Base-by-base conservation (phyloP, 2,113 vertebrate species). In the Strix uralensis region DNA sequence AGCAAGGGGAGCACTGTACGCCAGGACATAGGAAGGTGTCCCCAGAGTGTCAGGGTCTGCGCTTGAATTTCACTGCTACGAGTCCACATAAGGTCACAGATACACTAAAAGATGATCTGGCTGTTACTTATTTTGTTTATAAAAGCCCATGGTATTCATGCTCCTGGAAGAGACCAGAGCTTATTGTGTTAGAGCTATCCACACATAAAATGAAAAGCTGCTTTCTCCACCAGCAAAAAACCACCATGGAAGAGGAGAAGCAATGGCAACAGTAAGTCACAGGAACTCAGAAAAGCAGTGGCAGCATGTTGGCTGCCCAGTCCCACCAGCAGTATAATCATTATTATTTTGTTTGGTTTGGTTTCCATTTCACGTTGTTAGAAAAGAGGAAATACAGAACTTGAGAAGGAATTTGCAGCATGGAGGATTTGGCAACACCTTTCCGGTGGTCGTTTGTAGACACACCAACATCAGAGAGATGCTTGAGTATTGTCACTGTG, bases 351-450 rank as follows among this genome's bases (percentile, higher is more conserved):
- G 36, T 34, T 75, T 77, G 17, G 10, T 27, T 83, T 94, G 4
- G 11, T 57, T 77, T 94, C 55, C 40, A 22, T 18, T 22, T 74
- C 75, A 55, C 26, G 40, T 29, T 67, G 36, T 1, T 9, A 75
- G 13, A 44, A 22, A 89, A 81, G 13, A 71, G 30, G 32, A 91
- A 63, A 89, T 34, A 2, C 47, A 89, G 55, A 82, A 57, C 9
- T 25, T 29, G 30, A 69, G 62, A 63, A 69, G 59, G 44, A 79
- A 65, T 49, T 69, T 52, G 32, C 52, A 81, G 21, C 18, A 32
- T 0, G 4, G 14, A 86, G 14, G 9, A 72, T 1, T 3, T 19
- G 20, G 55, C 32, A 36, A 30, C 40, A 51, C 32, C 0, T 1
- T 88, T 70, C n/a, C 46, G 38, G 25, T 7, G 30, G 42, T 27